These are phyloP conservation scores for Cichladusa arquata DNA, from an alignment of 2,113 vertebrate species.

Conservation along the genomic window DNA sequence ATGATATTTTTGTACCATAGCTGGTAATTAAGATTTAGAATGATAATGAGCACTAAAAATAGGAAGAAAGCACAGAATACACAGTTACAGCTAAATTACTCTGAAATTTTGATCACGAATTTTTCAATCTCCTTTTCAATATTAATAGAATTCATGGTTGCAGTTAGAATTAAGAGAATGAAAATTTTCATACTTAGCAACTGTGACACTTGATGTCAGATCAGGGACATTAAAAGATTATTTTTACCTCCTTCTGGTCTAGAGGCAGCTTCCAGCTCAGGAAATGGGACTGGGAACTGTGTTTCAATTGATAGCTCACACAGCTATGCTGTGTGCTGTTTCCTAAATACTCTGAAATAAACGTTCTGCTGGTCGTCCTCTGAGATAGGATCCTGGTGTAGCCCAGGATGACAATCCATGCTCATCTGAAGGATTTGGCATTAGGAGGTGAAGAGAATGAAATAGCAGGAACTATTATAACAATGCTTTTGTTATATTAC, in stretches of 20 bases:
- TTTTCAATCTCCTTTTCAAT: background rate
- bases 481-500: background rate
- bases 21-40: background rate
- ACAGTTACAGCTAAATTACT: background rate
- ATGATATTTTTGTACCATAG: background rate
- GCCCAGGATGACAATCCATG: background rate
- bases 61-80: background rate
- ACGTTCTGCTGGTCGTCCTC: background rate
- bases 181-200: background rate
- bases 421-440: background rate
- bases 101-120: background rate
- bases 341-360: background rate
- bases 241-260: background rate
- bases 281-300: fast-evolving
- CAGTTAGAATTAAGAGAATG: background rate
- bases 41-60: background rate
- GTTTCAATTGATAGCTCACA: background rate
- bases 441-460: background rate
- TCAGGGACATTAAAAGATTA: background rate
- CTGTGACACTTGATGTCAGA: background rate
- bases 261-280: background rate
- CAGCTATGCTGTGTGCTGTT: background rate
- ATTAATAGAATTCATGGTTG: background rate
- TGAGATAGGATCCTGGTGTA: background rate
- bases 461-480: background rate